Evolutionary conservation across 2,113 vertebrate species (phyloP).

Genomic region (Megaleporinus macrocephalus): DNA sequence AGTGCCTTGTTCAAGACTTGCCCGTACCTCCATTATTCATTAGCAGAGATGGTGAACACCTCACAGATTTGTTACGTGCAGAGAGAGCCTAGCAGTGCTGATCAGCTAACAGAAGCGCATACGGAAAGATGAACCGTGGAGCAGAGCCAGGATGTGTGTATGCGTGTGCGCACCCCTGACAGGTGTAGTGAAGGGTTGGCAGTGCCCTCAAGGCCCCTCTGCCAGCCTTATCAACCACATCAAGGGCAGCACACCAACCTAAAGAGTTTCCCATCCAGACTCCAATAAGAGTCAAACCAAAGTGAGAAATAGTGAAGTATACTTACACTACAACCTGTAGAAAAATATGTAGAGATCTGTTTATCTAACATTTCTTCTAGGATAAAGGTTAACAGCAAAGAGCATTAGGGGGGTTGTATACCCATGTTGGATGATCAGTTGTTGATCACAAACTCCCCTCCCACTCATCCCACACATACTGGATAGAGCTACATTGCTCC

Average conservation of each 20-base stretch:
- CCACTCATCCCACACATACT: neutral
- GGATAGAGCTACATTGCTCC: neutral
- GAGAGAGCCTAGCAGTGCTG: neutral
- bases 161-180: conserved; percentile 16
- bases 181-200: conserved; percentile 43
- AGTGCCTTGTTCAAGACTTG: neutral
- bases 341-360: neutral
- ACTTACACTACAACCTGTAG: neutral
- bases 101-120: neutral
- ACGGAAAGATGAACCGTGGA: neutral
- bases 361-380: neutral
- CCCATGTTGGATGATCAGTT: neutral
- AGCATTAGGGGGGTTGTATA: neutral
- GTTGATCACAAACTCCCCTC: neutral
- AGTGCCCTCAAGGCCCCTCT: conserved; percentile 37
- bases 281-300: conserved; percentile 32
- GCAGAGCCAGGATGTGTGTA: conserved; percentile 11
- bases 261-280: conserved; percentile 9
- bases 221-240: conserved; percentile 37
- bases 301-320: neutral
- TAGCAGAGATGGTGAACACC: neutral
- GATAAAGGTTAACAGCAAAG: neutral
- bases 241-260: conserved; percentile 8
- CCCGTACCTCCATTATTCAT: neutral
- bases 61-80: neutral